Evolutionary conservation across 2,113 vertebrate species (phyloP).

Genomic region (Psittacula cyanocephala): DNA sequence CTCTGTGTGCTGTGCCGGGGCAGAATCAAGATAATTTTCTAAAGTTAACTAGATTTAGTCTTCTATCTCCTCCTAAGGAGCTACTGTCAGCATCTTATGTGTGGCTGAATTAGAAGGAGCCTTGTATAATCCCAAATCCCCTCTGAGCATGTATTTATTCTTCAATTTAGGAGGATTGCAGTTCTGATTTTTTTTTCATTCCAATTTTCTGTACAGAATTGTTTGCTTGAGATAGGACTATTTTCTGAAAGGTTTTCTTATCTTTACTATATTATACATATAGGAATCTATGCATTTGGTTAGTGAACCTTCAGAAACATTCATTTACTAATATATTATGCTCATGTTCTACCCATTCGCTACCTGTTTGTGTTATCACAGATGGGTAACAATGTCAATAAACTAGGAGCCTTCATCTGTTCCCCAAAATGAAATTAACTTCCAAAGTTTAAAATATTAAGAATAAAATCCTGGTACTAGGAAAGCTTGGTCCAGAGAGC

Average conservation of each 20-base stretch:
- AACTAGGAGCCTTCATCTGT: background rate
- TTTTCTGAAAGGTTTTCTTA: background rate
- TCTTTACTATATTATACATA: background rate
- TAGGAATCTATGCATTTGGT: background rate
- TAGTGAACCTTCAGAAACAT: background rate
- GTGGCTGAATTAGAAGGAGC: constrained; percentile 14
- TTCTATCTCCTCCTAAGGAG: constrained; percentile 37
- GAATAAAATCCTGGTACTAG: background rate
- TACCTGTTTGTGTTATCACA: background rate
- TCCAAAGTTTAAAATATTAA: constrained; percentile 12
- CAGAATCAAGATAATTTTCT: constrained; percentile 24
- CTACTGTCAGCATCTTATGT: constrained; percentile 13
- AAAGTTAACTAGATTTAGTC: constrained; percentile 38
- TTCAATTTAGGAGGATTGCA: constrained; percentile 23
- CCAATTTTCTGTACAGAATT: constrained; percentile 8
- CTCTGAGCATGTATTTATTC: constrained; percentile 23
- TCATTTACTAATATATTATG: background rate
- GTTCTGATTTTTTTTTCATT: background rate
- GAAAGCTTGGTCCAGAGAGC: background rate
- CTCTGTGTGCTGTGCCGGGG: background rate
- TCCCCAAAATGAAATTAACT: constrained; percentile 16
- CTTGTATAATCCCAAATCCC: constrained; percentile 31
- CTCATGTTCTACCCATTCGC: background rate
- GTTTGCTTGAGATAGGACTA: background rate
- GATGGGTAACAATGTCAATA: background rate